A percentile compares a stretch with the other conserved stretches of the same genome.
Conservation (phyloP, 2,888 invertebrate genomes). For the Drosophila anomalata region DNA sequence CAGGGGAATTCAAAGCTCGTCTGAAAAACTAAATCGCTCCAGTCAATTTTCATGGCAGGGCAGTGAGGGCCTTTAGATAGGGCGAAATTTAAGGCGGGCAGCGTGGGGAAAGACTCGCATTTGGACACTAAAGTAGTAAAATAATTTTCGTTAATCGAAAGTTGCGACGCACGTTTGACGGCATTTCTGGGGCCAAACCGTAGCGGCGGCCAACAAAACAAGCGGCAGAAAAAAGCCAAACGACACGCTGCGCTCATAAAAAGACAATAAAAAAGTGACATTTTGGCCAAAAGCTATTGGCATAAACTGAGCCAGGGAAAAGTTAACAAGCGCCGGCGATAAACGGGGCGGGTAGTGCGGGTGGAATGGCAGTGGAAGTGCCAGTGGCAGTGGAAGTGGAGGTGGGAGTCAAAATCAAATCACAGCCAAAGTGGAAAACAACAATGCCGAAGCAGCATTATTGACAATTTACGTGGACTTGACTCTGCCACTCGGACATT, state of each 20-base stretch:
- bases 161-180: slow-evolving; percentile 74
- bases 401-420: slow-evolving; percentile 62
- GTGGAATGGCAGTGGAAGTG: slow-evolving; percentile 9
- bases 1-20: slow-evolving; percentile 26
- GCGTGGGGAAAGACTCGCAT: slow-evolving; percentile 31
- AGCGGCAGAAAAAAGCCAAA: slow-evolving; percentile 40
- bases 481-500: slow-evolving; percentile 32
- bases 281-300: slow-evolving; percentile 64
- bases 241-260: slow-evolving; percentile 75
- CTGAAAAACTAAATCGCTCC: slow-evolving; percentile 43
- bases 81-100: not conserved
- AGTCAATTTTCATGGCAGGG: slow-evolving; percentile 23
- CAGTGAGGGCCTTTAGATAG: not conserved
- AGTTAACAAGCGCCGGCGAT: slow-evolving; percentile 25
- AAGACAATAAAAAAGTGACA: slow-evolving; percentile 76
- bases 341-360: slow-evolving; percentile 15
- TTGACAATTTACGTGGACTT: slow-evolving; percentile 67
- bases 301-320: slow-evolving; percentile 48
- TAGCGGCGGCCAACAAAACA: slow-evolving; percentile 23
- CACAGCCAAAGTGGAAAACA: slow-evolving; percentile 64
- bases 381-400: slow-evolving; percentile 23
- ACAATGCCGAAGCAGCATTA: slow-evolving; percentile 59
- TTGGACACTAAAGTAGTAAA: slow-evolving; percentile 73
- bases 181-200: slow-evolving; percentile 44
- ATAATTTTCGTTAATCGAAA: slow-evolving; percentile 78